Conservation (phyloP, 2,113 vertebrate genomes). For the Shinisaurus crocodilurus region DNA sequence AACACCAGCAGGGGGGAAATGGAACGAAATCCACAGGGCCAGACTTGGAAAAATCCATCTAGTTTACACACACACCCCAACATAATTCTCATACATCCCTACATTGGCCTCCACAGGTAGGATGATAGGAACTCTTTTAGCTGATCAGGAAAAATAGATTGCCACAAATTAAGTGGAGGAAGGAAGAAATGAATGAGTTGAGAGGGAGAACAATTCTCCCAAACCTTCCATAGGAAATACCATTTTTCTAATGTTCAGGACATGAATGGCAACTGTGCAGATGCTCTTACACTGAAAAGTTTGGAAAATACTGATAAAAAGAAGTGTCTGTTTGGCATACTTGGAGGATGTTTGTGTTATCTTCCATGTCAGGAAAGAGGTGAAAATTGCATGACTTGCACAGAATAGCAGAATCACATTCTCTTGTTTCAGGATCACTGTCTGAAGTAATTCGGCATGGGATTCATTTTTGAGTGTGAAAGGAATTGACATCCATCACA, state of each 20-base stretch:
- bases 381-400: constrained; percentile 20
- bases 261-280: neutral
- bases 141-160: neutral
- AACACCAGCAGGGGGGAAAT: too few relatives aligned
- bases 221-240: neutral
- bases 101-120: neutral
- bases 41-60: too few relatives aligned
- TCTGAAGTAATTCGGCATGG: constrained; percentile 8
- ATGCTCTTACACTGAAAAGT: neutral
- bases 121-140: neutral
- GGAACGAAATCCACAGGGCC: too few relatives aligned
- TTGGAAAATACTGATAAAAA: constrained; percentile 22
- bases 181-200: neutral
- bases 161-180: neutral
- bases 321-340: constrained; percentile 19
- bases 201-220: neutral
- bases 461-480: neutral
- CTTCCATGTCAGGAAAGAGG: neutral
- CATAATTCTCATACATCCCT: too few relatives aligned
- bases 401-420: neutral
- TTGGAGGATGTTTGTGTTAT: constrained; percentile 19
- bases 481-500: neutral
- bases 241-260: neutral
- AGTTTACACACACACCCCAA: too few relatives aligned
- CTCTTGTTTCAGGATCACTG: neutral